A percentile compares a stretch with the other conserved stretches of the same genome.
Evolutionary conservation across 2,113 vertebrate genomes (phyloP).

Genomic region (Gadus macrocephalus): DNA sequence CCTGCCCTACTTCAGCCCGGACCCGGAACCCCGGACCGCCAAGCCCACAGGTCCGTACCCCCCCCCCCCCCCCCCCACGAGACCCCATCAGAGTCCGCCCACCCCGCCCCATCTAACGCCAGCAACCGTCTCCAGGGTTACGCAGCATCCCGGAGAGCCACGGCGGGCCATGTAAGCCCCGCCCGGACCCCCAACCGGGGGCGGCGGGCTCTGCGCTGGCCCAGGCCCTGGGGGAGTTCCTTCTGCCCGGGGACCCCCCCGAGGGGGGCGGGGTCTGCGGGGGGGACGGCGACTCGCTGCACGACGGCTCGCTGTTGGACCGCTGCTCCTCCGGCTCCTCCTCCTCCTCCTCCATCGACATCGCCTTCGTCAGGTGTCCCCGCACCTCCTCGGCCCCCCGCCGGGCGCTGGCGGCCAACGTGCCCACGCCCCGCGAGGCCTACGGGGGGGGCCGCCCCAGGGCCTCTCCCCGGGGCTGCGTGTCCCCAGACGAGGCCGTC

Average conservation of each 20-base stretch:
- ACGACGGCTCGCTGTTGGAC: constrained; percentile 78
- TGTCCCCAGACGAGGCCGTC: constrained; percentile 64
- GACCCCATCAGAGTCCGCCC: no score
- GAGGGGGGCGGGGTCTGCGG: constrained; percentile 62
- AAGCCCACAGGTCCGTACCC: constrained; percentile 49
- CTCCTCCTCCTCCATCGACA: constrained; percentile 86
- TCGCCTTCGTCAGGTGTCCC: constrained; percentile 85
- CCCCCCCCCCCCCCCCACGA: no score
- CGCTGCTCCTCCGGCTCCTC: constrained; percentile 87
- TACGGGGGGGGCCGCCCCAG: constrained; percentile 67
- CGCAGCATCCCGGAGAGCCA: constrained; percentile 83
- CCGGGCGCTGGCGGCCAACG: constrained; percentile 65
- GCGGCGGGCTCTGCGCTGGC: constrained; percentile 69
- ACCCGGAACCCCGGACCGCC: constrained; percentile 69
- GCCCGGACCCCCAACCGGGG: constrained; percentile 45
- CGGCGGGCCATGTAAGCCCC: constrained; percentile 33
- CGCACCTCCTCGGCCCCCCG: constrained; percentile 64
- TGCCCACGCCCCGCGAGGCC: constrained; percentile 28
- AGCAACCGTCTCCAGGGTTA: constrained; percentile 57
- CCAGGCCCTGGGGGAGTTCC: constrained; percentile 68
- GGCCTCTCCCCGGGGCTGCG: constrained; percentile 75
- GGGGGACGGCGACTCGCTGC: constrained; percentile 76
- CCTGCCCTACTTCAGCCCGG: constrained; percentile 64
- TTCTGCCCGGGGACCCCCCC: constrained; percentile 66
- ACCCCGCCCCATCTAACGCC: no score